Evolutionary conservation across 2,113 vertebrate species (phyloP).

Genomic region (Plectropomus leopardus): DNA sequence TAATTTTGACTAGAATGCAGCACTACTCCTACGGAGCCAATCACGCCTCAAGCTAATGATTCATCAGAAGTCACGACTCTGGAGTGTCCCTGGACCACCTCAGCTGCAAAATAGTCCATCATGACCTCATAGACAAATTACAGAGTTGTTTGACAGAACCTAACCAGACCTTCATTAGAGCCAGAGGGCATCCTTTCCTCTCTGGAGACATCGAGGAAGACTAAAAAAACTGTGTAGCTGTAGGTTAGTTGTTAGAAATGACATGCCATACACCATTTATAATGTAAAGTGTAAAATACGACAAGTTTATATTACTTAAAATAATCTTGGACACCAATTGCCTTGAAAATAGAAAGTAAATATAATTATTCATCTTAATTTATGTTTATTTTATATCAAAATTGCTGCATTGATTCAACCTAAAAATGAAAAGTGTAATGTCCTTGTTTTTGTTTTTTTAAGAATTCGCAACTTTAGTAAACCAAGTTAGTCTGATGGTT

Average conservation of each 20-base stretch:
- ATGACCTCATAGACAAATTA: background rate
- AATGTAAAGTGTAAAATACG: too few species aligned
- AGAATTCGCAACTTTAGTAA: too few species aligned
- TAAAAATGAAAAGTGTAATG: too few species aligned
- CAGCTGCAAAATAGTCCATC: background rate
- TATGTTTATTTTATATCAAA: too few species aligned
- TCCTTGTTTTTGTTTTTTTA: too few species aligned
- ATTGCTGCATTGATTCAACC: too few species aligned
- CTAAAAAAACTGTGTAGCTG: background rate
- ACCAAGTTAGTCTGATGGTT: too few species aligned
- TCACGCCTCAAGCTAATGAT: conserved; percentile 36
- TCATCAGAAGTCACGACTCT: conserved; percentile 24
- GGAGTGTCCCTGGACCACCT: conserved; percentile 28
- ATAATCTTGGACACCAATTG: too few species aligned
- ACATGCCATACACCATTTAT: conserved; percentile 21
- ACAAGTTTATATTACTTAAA: too few species aligned
- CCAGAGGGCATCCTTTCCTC: conserved; percentile 2
- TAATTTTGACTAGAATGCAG: conserved; percentile 18
- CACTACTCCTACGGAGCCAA: conserved; percentile 29
- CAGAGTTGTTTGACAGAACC: conserved; percentile 28
- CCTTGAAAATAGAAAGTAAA: too few species aligned
- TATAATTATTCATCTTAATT: too few species aligned
- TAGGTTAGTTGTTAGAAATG: conserved; percentile 33
- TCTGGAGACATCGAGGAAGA: background rate
- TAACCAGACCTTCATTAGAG: conserved; percentile 33